phyloP scores from a whole-genome alignment of 2,113 vertebrate species.

The Ceyx cyanopectus region DNA sequence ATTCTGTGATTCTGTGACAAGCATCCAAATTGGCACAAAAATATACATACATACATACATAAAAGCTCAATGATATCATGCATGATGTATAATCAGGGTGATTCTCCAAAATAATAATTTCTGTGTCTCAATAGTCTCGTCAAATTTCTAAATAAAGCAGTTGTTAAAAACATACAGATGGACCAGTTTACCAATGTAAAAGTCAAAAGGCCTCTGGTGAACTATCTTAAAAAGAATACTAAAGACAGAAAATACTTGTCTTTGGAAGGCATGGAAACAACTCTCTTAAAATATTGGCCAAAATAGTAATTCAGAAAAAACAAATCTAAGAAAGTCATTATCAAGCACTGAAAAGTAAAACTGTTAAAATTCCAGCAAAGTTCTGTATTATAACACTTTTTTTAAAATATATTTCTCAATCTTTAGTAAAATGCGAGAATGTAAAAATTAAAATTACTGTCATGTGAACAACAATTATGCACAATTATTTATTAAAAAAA shows the following conservation, averaged over 20 bases:
- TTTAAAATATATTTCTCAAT: neutral
- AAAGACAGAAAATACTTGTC: neutral
- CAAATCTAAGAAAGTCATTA: neutral
- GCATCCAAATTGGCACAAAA: neutral
- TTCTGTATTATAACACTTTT: neutral
- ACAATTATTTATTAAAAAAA: neutral
- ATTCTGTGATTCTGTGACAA: too few relatives aligned
- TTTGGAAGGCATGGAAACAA: neutral
- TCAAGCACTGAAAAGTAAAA: neutral
- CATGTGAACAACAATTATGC: neutral
- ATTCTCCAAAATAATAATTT: neutral
- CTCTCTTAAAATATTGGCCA: neutral
- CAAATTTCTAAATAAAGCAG: neutral
- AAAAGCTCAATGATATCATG: neutral
- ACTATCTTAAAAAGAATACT: neutral
- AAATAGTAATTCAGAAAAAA: neutral
- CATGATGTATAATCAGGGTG: neutral
- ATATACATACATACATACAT: neutral
- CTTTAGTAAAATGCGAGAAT: neutral
- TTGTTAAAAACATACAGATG: neutral
- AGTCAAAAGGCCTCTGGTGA: neutral
- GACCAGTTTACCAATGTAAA: neutral
- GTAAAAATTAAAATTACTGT: neutral
- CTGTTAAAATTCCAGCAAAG: neutral
- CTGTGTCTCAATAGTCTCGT: neutral